phyloP scores from a whole-genome alignment of 30 jellyfish, hydroid and myxozoan genomes.

The Phacellophora camtschatica region DNA sequence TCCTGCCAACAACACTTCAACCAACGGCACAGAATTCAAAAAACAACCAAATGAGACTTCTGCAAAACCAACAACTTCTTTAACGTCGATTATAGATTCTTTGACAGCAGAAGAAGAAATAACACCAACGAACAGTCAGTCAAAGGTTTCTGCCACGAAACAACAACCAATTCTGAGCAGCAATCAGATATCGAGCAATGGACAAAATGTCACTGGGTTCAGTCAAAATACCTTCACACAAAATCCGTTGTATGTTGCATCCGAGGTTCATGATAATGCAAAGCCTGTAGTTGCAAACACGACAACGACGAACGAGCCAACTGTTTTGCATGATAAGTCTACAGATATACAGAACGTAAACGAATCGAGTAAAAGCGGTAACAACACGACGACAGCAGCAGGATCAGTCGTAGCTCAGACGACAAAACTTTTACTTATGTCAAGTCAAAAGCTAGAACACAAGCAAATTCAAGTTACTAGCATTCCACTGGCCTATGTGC shows the following conservation, averaged over 20 bases:
- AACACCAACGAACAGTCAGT: not conserved
- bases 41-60: not conserved
- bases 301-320: not conserved
- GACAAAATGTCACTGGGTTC: not conserved
- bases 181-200: no score
- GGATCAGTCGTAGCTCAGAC: not conserved
- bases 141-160: not conserved
- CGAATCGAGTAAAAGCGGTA: not conserved
- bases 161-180: not conserved
- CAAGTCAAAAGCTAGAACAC: conserved; percentile 8
- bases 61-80: conserved; percentile 36
- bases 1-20: not conserved
- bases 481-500: not conserved
- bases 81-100: conserved; percentile 54
- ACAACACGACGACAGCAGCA: not conserved
- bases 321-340: not conserved
- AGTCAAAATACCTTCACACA: not conserved
- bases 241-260: not conserved
- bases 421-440: not conserved
- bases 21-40: not conserved
- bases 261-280: not conserved
- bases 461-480: not conserved
- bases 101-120: conserved; percentile 39
- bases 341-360: not conserved
- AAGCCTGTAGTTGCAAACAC: not conserved